Evolutionary conservation across 2,888 invertebrate genomes (phyloP), one percentile per base, ranked within the genome.

Genomic region (Choristoneura rosaceana): DNA sequence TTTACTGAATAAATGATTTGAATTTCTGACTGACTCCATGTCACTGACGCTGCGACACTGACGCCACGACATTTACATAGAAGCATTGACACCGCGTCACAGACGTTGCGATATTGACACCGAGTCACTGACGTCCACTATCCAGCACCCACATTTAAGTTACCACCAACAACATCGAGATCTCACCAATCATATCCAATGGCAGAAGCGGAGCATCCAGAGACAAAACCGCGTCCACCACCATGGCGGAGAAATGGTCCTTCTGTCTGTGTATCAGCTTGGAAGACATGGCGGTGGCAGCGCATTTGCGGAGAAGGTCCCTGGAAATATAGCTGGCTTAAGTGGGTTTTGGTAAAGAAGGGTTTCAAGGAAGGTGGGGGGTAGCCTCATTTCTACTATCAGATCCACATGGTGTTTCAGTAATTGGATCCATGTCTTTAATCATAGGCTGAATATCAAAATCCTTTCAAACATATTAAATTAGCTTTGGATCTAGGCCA

Each of bases 191-290:
- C 99, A 99, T 99, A 84, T 99, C 99, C 58, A 99, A 91, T 0
- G 99, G 99, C 77, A 99, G 91, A 17, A 99, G 94, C 0, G 94
- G 95, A 0, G 90, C 90, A 87, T 99, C 99, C 74, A 99, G 91
- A 15, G 96, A 95, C 80, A 98, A 95, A 0, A 99, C 99, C 61
- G 99, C 99, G 84, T 99, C 99, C 0, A 99, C 99, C 7, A 99
- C 99, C 96, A 99, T 98, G 87, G 97, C 97, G 43, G 99, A 97
- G 92, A 99, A 99, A 94, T 98, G 98, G 59, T 96, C 97, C 87
- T 98, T 98, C 88, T 99, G 99, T 80, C 97, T 97, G 85, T 99
- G 97, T 82, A 99, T 99, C 76, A 99, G 95, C 90, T 99, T 99
- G 0, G 99, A 99, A 74, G 98, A 99, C 95, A 99, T 96, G 0